phyloP scores from a whole-genome alignment of 2,797 vertebrate genomes.

The Falco peregrinus region DNA sequence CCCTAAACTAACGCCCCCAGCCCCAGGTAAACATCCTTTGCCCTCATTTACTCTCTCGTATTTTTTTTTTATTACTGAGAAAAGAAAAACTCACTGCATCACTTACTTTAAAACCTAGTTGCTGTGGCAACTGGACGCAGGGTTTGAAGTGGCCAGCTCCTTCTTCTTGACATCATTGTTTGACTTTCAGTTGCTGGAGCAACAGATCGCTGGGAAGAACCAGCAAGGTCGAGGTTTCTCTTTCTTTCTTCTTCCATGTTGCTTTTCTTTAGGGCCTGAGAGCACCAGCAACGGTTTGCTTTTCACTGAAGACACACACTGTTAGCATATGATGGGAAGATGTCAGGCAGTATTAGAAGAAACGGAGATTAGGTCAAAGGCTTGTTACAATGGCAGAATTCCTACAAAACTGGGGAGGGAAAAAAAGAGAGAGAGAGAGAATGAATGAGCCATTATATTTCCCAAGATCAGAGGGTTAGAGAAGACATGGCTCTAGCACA shows the following conservation, averaged over 20 bases:
- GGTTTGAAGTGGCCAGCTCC: background rate
- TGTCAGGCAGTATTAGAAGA: slow-evolving; percentile 63
- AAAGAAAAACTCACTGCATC: slow-evolving; percentile 53
- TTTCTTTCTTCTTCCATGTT: slow-evolving; percentile 52
- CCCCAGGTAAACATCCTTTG: slow-evolving; percentile 12
- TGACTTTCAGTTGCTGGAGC: slow-evolving; percentile 72
- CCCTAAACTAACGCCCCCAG: background rate
- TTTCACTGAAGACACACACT: slow-evolving; percentile 58
- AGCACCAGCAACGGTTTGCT: slow-evolving; percentile 56
- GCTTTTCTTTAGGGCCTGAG: slow-evolving; percentile 34
- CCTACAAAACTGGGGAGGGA: slow-evolving; percentile 32
- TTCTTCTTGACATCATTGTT: slow-evolving; percentile 69
- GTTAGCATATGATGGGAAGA: slow-evolving; percentile 71
- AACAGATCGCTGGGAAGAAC: slow-evolving; percentile 59
- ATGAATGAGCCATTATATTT: slow-evolving; percentile 44
- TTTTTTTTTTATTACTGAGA: background rate
- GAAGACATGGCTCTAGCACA: background rate
- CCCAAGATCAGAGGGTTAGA: background rate
- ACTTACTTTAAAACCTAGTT: slow-evolving; percentile 62
- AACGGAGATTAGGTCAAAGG: slow-evolving; percentile 61
- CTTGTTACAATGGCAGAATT: slow-evolving; percentile 58
- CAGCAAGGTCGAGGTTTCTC: slow-evolving; percentile 22
- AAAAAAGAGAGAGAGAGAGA: background rate
- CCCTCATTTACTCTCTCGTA: background rate
- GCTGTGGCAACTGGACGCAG: slow-evolving; percentile 69